Percentiles rank a stretch among this genome's conserved stretches.
Conservation (phyloP, 2,113 vertebrate species). For the Polypterus bichir region DNA sequence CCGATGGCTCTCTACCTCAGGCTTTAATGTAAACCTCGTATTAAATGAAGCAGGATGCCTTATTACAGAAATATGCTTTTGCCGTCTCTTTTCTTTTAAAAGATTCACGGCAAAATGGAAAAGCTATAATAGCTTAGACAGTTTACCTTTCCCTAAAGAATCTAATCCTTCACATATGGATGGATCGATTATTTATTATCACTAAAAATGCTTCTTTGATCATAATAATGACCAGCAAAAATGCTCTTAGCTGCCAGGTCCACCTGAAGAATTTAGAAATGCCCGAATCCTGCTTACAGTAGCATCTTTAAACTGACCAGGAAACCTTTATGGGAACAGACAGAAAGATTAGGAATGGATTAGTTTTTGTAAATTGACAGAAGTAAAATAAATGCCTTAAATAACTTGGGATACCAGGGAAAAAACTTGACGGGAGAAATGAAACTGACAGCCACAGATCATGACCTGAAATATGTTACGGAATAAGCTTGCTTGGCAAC, state of each 20-base stretch:
- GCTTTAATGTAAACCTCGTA: too few species aligned
- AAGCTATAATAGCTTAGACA: conserved; percentile 31
- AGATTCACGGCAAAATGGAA: conserved; percentile 14
- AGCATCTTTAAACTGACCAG: conserved; percentile 32
- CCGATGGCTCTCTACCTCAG: too few species aligned
- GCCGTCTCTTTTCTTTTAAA: conserved; percentile 19
- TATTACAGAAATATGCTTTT: background rate
- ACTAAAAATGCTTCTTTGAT: conserved; percentile 54
- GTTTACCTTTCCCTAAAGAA: conserved; percentile 36
- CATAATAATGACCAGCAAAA: conserved; percentile 47
- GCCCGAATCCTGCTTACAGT: conserved; percentile 43
- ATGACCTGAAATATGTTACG: conserved; percentile 12
- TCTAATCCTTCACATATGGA: conserved; percentile 39
- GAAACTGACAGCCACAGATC: conserved; percentile 33
- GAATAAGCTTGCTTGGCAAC: conserved; percentile 39
- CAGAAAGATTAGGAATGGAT: conserved; percentile 37
- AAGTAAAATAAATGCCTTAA: conserved; percentile 30
- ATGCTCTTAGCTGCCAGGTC: conserved; percentile 41
- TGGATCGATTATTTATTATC: conserved; percentile 52
- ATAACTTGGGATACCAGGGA: conserved; percentile 36
- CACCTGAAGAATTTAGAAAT: conserved; percentile 41
- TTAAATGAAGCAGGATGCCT: background rate
- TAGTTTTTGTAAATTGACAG: conserved; percentile 38
- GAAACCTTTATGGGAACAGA: conserved; percentile 22
- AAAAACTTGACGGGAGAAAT: conserved; percentile 28